A percentile compares a stretch with the other conserved stretches of the same genome.
These are phyloP conservation scores for Microctonus hyperodae DNA, from an alignment of 2,888 invertebrate species.

Conservation along the genomic window DNA sequence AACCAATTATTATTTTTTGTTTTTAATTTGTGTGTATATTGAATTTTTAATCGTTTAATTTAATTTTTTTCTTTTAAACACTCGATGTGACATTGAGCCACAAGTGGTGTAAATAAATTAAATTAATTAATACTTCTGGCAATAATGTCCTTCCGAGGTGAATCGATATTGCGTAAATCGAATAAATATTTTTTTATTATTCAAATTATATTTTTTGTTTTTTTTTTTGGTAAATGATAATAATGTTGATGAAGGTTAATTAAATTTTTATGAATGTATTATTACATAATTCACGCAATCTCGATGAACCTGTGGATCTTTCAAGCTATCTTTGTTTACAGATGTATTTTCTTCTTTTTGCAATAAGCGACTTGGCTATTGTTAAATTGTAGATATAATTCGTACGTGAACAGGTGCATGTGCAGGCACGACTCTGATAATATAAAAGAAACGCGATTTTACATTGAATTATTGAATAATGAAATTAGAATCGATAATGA, in stretches of 20 bases:
- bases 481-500: background rate
- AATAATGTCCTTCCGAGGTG: constrained; percentile 54
- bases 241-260: too few relatives aligned
- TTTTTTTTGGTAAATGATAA: background rate
- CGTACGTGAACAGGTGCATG: constrained; percentile 32
- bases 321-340: constrained; percentile 37
- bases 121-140: constrained; percentile 58
- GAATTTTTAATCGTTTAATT: constrained; percentile 17
- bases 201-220: background rate
- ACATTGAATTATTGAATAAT: background rate
- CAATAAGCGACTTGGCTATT: constrained; percentile 3
- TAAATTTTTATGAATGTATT: background rate
- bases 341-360: constrained; percentile 30
- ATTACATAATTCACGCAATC: constrained; percentile 24
- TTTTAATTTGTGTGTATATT: background rate
- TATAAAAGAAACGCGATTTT: background rate
- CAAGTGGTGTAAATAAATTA: constrained; percentile 47
- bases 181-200: constrained; percentile 14
- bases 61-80: constrained; percentile 35
- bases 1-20: background rate
- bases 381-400: constrained; percentile 15
- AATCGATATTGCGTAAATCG: constrained; percentile 41
- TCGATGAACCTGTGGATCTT: constrained; percentile 35
- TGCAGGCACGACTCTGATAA: constrained; percentile 18
- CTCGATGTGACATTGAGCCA: constrained; percentile 33